Evolutionary conservation across 2,113 vertebrate species (phyloP).

Genomic region (Ciconia boyciana): DNA sequence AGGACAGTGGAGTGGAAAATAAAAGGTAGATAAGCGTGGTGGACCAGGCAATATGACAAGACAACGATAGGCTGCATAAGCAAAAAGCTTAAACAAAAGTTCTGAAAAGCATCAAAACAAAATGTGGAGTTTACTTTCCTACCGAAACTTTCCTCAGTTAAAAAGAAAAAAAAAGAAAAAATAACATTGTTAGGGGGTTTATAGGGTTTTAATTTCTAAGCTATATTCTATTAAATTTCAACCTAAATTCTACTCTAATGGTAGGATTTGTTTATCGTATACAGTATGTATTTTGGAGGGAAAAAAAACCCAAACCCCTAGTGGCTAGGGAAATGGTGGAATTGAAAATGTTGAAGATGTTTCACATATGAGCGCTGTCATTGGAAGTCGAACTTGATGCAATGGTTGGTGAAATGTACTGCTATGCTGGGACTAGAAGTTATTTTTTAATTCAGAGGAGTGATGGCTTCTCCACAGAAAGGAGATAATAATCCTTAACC

Average conservation of each 20-base stretch:
- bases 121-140: not conserved
- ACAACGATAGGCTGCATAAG: not conserved
- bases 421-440: not conserved
- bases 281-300: rapidly evolving
- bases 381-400: not conserved
- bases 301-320: not conserved
- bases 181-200: not conserved
- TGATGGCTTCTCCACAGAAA: not conserved
- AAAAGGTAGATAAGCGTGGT: not conserved
- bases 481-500: slow-evolving; percentile 30
- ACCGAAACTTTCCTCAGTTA: not conserved
- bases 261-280: not conserved
- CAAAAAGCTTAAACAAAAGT: not conserved
- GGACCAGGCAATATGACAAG: not conserved
- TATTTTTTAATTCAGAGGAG: slow-evolving; percentile 25
- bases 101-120: not conserved
- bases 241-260: not conserved
- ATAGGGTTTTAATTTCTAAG: not conserved
- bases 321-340: not conserved
- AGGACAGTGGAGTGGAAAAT: slow-evolving; percentile 19
- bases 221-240: not conserved
- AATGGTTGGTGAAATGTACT: not conserved
- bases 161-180: not conserved
- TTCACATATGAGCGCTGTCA: not conserved
- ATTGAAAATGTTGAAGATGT: not conserved